A percentile compares a stretch with the other conserved stretches of the same genome.
phyloP scores from a whole-genome alignment of 2,113 vertebrate species.

The Pogona vitticeps region DNA sequence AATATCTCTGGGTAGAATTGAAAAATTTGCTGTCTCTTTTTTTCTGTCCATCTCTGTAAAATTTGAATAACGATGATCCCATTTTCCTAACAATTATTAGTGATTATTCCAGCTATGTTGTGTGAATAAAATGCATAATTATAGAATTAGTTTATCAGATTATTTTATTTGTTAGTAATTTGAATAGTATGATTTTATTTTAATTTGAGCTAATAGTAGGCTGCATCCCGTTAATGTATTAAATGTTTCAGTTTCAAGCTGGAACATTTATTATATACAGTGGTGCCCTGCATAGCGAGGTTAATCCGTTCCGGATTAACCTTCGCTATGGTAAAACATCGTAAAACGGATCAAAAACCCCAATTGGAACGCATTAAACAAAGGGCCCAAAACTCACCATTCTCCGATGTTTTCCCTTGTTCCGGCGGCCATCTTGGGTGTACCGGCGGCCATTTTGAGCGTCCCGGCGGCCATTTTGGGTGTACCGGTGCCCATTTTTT shows the following conservation, averaged over 20 bases:
- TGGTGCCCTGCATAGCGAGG: too few species aligned
- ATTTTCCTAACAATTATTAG: not conserved
- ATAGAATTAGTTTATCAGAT: not conserved
- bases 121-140: not conserved
- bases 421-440: too few species aligned
- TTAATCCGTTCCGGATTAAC: too few species aligned
- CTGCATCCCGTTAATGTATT: not conserved
- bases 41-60: not conserved
- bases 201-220: not conserved
- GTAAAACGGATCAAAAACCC: too few species aligned
- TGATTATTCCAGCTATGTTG: not conserved
- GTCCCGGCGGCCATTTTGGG: too few species aligned
- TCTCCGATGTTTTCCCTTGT: too few species aligned
- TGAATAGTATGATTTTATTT: not conserved
- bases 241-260: not conserved
- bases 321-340: too few species aligned
- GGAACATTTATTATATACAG: too few species aligned
- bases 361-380: too few species aligned
- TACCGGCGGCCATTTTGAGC: too few species aligned
- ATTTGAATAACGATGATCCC: not conserved
- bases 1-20: not conserved
- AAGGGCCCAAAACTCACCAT: too few species aligned
- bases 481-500: too few species aligned
- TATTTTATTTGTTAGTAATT: not conserved
- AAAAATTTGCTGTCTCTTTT: not conserved